Conservation (phyloP, 1,140 invertebrate species). For the Zaprionus inermis region DNA sequence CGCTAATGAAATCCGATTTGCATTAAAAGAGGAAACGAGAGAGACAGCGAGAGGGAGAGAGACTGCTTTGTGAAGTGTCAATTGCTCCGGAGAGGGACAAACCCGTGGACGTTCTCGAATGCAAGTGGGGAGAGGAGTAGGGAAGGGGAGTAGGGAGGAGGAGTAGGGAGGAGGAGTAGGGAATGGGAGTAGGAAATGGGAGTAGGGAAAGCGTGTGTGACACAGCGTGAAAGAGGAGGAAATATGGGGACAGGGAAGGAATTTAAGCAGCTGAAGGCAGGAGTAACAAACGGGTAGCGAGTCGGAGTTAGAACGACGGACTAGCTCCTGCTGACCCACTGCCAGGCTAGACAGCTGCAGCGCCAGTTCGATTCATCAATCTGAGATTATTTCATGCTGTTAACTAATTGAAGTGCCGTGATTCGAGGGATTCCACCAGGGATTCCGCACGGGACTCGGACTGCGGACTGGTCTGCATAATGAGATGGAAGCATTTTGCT, state of each 20-base stretch:
- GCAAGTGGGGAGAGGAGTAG: conserved; percentile 19
- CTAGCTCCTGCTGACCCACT: conserved; percentile 23
- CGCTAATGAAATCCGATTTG: conserved; percentile 76
- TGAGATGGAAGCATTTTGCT: conserved; percentile 77
- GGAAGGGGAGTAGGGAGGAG: background rate
- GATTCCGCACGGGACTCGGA: background rate
- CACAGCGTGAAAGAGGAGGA: background rate
- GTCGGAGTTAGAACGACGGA: background rate
- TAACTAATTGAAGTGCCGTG: conserved; percentile 74
- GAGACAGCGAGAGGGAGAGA: background rate
- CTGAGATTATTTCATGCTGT: conserved; percentile 51
- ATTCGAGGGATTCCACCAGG: conserved; percentile 50
- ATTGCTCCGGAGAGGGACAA: conserved; percentile 25
- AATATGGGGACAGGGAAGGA: background rate
- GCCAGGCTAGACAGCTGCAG: conserved; percentile 7
- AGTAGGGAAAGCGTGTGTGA: background rate
- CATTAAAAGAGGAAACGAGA: conserved; percentile 28
- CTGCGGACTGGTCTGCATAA: conserved; percentile 54
- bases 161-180: background rate
- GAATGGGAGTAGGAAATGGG: background rate
- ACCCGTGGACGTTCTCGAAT: conserved; percentile 38
- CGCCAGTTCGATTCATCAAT: conserved; percentile 41
- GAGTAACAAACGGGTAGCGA: background rate
- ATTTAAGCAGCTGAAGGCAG: background rate
- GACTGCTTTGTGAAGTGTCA: conserved; percentile 41